A percentile compares a stretch with the other conserved stretches of the same genome.
Evolutionary conservation across 1,140 invertebrate genomes (phyloP).

Genomic region (Drosophila erecta): DNA sequence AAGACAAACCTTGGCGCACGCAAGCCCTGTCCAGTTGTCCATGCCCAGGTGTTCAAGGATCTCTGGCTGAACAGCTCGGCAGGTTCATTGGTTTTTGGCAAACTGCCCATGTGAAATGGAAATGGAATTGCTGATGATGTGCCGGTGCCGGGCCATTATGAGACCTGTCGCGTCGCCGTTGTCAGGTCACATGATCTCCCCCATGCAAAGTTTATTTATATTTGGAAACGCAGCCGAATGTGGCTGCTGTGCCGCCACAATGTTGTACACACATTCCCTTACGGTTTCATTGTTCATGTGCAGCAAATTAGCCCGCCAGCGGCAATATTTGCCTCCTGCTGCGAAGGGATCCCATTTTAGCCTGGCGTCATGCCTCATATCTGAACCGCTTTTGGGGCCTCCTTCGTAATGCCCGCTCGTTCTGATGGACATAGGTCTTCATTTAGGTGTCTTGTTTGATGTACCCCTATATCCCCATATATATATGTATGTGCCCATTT

Average conservation of each 20-base stretch:
- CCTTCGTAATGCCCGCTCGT: conserved; percentile 44
- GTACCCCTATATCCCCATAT: conserved; percentile 10
- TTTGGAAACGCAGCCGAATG: conserved; percentile 60
- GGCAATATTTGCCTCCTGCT: conserved; percentile 32
- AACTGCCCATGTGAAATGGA: conserved; percentile 47
- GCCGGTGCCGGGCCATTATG: conserved; percentile 33
- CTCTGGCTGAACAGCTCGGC: neutral
- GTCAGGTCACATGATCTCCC: conserved; percentile 74
- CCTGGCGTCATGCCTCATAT: conserved; percentile 64
- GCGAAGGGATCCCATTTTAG: conserved; percentile 36
- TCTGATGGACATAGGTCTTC: conserved; percentile 62
- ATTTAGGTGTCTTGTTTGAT: conserved; percentile 60
- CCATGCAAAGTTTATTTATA: conserved; percentile 82
- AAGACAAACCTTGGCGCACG: conserved; percentile 44
- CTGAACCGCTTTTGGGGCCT: conserved; percentile 37
- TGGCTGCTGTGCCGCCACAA: conserved; percentile 27
- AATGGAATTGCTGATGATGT: conserved; percentile 53
- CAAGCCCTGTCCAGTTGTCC: conserved; percentile 48
- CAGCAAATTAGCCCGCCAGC: conserved; percentile 63
- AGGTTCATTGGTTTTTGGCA: conserved; percentile 33
- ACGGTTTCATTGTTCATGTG: conserved; percentile 48
- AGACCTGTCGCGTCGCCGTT: conserved; percentile 35
- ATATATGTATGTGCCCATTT: neutral
- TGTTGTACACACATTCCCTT: conserved; percentile 15
- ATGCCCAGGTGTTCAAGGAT: conserved; percentile 67